Base-by-base conservation (phyloP, 2,797 vertebrate species). In the Myotis pilosus region DNA sequence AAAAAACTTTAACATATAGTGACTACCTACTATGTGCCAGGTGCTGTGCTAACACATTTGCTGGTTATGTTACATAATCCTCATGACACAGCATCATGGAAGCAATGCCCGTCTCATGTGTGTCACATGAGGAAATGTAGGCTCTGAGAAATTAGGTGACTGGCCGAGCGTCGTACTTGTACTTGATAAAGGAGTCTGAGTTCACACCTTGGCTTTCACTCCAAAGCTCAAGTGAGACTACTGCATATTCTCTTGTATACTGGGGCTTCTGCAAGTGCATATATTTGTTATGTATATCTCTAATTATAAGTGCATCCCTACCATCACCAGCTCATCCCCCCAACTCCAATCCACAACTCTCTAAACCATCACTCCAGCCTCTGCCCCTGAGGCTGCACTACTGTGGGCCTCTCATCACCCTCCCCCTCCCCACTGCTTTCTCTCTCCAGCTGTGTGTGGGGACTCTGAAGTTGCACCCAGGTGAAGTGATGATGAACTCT, bases 101-200 rank as follows among this genome's bases (percentile, higher is more conserved):
- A 87, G 38, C 76, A 75, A 78, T 11, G 20, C 16, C 36, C 10
- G 6, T 75, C 28, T 51, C 19, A 0, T 10, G 28, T 22, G 38
- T 66, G 47, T 94, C 57, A 41, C 22, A 38, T 0, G 28, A 92
- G 25, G 47, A 60, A 74, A 76, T 10, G 30, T 8, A 25, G 80
- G 6, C 11, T 23, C 38, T 36, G 5, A 62, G 49, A 84, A 84
- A 20, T 64, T 66, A 15, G 11, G 5, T 30, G 2, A 83, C 20
- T 10, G 23, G 20, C 17, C 10, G 10, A 47, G 28, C n/a, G 28
- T 60, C 1, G 0, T 11, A 62, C 8, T 4, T 1, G 0, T 15
- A 62, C 8, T 4, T 87, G 53, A 30, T 55, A 36, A 64, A 33
- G n/a, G 36, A 53, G 69, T 80, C 16, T 87, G n/a, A 57, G 53